These are phyloP conservation scores for Cryptotis parvus DNA, from an alignment of 2,113 vertebrate species.

Conservation along the genomic window DNA sequence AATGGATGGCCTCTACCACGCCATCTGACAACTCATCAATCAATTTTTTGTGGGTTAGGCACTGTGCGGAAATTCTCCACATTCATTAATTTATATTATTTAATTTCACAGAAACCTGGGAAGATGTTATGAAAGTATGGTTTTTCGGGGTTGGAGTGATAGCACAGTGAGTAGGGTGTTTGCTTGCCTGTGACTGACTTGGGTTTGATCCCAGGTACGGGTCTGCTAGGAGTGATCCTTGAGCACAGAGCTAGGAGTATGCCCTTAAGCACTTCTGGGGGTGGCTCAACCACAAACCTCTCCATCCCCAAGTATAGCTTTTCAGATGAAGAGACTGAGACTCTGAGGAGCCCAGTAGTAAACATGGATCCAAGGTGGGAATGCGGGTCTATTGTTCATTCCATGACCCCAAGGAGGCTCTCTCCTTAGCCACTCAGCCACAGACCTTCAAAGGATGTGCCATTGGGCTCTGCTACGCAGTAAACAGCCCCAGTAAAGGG, in stretches of 20 bases:
- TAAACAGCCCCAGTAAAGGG: constrained; percentile 25
- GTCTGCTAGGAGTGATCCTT: too few species aligned
- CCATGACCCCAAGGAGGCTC: not conserved
- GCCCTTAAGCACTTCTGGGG: too few species aligned
- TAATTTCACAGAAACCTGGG: not conserved
- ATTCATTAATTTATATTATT: not conserved
- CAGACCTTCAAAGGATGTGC: constrained; percentile 48
- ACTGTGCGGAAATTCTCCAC: not conserved
- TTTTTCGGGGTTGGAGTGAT: not conserved
- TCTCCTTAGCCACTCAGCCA: not conserved
- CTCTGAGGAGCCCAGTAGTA: not conserved
- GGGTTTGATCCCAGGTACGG: too few species aligned
- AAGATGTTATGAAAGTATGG: not conserved
- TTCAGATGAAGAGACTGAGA: not conserved
- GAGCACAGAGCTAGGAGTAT: not conserved
- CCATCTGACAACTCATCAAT: not conserved
- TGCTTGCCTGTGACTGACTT: too few species aligned
- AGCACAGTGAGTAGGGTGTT: too few species aligned
- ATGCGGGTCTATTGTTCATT: not conserved
- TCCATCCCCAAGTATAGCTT: not conserved
- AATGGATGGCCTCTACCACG: not conserved
- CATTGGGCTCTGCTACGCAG: constrained; percentile 42
- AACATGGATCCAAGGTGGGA: not conserved
- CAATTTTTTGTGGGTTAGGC: not conserved
- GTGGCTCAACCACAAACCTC: too few species aligned